These are phyloP conservation scores for Gracilinanus agilis DNA, from an alignment of 2,113 vertebrate species.

Conservation along the genomic window DNA sequence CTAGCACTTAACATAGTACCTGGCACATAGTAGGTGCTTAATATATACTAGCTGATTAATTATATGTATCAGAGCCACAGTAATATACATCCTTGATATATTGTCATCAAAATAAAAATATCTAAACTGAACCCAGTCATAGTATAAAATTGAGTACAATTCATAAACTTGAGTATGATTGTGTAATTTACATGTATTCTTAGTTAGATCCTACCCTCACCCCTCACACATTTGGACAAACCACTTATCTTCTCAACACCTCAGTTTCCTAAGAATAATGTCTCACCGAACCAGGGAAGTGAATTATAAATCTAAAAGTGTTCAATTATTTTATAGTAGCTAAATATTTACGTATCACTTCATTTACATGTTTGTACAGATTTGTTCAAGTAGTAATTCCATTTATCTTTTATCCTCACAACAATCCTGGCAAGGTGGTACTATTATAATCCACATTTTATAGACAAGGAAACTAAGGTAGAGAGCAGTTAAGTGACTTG, in stretches of 20 bases:
- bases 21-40: not conserved
- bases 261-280: not conserved
- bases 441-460: not conserved
- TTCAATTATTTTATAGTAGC: not conserved
- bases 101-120: not conserved
- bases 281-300: not conserved
- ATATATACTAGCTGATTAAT: not conserved
- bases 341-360: not conserved
- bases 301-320: not conserved
- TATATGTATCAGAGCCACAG: not conserved
- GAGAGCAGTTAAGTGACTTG: not conserved
- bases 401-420: not conserved
- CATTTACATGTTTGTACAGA: not conserved
- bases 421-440: not conserved
- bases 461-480: not conserved
- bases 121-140: not conserved
- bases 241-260: not conserved
- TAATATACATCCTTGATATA: not conserved
- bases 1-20: not conserved
- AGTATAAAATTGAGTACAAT: not conserved
- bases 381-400: not conserved
- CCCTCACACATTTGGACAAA: not conserved
- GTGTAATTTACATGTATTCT: not conserved
- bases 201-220: not conserved
- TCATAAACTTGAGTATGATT: not conserved